Percentiles rank a stretch among this genome's conserved stretches.
phyloP scores from a whole-genome alignment of 35 echinoderm and acorn worm species.

The Stichopus chloronotus region DNA sequence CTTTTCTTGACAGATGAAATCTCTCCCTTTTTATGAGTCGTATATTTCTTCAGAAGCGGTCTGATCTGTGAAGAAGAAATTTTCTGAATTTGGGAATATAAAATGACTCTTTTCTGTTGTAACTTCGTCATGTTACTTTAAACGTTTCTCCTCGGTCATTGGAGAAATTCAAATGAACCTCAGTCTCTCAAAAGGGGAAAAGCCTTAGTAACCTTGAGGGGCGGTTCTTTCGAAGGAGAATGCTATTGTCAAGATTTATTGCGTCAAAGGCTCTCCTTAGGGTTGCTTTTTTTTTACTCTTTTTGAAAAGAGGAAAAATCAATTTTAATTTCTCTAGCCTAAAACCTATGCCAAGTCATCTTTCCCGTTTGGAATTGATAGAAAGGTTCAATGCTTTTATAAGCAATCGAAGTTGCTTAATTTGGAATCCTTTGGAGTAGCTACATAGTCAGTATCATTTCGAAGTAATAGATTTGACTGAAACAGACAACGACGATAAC shows the following conservation, averaged over 20 bases:
- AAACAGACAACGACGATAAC: neutral
- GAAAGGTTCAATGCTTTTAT: constrained; percentile 17
- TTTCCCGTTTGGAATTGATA: constrained; percentile 47
- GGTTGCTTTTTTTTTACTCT: neutral
- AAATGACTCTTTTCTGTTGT: too few species aligned
- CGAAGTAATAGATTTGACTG: neutral
- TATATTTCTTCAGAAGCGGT: too few species aligned
- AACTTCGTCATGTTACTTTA: neutral
- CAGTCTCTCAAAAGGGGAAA: neutral
- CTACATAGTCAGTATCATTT: neutral
- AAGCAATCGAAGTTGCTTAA: neutral
- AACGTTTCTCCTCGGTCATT: neutral
- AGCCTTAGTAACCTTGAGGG: constrained; percentile 21
- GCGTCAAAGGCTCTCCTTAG: constrained; percentile 25
- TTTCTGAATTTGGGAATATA: too few species aligned
- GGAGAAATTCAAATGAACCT: neutral
- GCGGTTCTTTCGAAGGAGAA: neutral
- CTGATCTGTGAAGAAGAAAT: too few species aligned
- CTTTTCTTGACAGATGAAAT: too few species aligned
- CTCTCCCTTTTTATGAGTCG: too few species aligned
- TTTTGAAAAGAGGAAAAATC: neutral
- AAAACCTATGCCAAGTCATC: constrained; percentile 21
- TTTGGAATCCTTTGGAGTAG: neutral
- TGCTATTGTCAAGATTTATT: constrained; percentile 48
- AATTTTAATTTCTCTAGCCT: constrained; percentile 54